Evolutionary conservation across 2,113 vertebrate genomes (phyloP).

Genomic region (Hylia prasina): DNA sequence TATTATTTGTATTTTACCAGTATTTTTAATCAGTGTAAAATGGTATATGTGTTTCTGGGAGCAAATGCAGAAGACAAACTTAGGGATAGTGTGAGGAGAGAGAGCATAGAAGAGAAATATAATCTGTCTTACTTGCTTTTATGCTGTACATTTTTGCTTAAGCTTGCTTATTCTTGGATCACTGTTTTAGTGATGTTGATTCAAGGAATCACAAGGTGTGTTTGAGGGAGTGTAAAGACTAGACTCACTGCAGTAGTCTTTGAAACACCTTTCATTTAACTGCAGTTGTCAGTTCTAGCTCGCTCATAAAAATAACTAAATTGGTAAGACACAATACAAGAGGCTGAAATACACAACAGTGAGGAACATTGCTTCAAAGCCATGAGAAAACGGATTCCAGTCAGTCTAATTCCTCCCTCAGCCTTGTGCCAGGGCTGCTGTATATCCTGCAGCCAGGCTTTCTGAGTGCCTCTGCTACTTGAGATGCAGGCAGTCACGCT

Average conservation of each 20-base stretch:
- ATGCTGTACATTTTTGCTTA: neutral
- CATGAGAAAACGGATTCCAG: neutral
- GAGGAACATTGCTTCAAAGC: neutral
- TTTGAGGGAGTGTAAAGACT: neutral
- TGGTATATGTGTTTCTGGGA: neutral
- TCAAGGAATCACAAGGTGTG: neutral
- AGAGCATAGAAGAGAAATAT: neutral
- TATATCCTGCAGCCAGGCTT: neutral
- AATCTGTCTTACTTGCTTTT: neutral
- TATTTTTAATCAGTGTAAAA: neutral
- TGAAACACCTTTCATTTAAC: neutral
- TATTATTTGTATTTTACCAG: neutral
- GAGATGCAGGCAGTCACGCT: neutral
- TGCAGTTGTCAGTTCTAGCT: neutral
- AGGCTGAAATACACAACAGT: neutral
- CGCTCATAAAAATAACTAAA: neutral
- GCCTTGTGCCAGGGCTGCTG: neutral
- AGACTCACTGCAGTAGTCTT: neutral
- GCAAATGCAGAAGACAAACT: neutral
- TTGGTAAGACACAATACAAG: neutral
- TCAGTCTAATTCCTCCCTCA: neutral
- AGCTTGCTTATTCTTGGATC: neutral
- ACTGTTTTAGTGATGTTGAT: neutral
- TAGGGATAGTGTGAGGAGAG: neutral
- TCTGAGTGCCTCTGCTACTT: neutral